These are phyloP conservation scores for Drosophila kepulauana DNA, from an alignment of 1,140 invertebrate genomes.

Conservation along the genomic window DNA sequence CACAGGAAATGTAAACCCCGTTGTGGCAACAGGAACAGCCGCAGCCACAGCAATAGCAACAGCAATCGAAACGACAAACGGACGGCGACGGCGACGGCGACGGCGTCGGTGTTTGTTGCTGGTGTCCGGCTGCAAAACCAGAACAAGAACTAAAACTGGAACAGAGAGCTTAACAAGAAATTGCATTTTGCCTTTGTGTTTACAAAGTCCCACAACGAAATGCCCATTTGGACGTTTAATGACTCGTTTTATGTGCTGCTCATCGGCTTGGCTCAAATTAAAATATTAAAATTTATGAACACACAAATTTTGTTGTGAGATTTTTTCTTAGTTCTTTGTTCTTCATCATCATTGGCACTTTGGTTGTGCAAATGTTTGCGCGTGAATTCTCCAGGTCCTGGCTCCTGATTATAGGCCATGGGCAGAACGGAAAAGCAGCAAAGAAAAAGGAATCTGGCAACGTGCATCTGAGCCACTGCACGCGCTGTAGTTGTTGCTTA, in stretches of 20 bases:
- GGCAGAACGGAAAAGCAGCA: not conserved
- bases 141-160: conserved; percentile 48
- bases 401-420: conserved; percentile 42
- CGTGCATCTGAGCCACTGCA: conserved; percentile 64
- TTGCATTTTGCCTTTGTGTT: conserved; percentile 63
- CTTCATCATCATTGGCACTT: not conserved
- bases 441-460: conserved; percentile 66
- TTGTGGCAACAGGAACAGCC: conserved; percentile 56
- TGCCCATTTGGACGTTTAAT: conserved; percentile 50
- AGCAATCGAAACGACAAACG: conserved; percentile 31
- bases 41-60: conserved; percentile 18
- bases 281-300: conserved; percentile 83
- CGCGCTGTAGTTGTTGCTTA: conserved; percentile 47
- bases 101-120: conserved; percentile 5
- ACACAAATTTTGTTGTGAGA: conserved; percentile 39
- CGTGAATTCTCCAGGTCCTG: conserved; percentile 42
- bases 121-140: conserved; percentile 33
- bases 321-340: not conserved
- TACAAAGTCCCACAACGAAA: conserved; percentile 36
- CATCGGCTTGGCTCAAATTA: conserved; percentile 74
- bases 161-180: conserved; percentile 58
- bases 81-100: conserved; percentile 14
- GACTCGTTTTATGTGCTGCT: conserved; percentile 74
- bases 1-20: conserved; percentile 80
- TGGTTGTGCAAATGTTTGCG: conserved; percentile 61